These are phyloP conservation scores for Schizopygopsis pylzovi DNA, from an alignment of 2,797 vertebrate genomes.

Conservation along the genomic window DNA sequence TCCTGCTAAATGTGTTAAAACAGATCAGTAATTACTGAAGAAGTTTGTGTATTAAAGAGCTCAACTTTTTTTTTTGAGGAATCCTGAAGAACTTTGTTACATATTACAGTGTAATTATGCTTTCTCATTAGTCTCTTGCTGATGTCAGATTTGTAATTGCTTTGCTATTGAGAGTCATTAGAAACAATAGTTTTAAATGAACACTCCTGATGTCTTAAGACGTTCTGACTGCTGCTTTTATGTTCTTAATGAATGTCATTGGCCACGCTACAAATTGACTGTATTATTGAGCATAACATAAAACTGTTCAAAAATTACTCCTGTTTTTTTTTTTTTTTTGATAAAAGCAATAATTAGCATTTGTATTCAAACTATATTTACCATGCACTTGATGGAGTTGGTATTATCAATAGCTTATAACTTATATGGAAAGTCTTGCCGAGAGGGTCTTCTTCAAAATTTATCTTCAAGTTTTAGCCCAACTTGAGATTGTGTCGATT, in stretches of 20 bases:
- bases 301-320: not conserved
- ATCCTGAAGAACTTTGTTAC: conserved; percentile 70
- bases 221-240: not conserved
- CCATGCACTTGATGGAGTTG: not conserved
- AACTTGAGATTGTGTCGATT: not conserved
- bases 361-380: not conserved
- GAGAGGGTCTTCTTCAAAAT: not conserved
- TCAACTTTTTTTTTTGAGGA: conserved; percentile 65
- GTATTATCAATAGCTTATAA: not conserved
- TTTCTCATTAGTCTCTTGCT: conserved; percentile 70
- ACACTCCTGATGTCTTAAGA: conserved; percentile 38
- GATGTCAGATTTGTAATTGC: conserved; percentile 67
- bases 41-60: conserved; percentile 75
- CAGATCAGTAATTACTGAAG: conserved; percentile 72
- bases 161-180: conserved; percentile 69
- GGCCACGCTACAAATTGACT: conserved; percentile 14
- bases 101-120: conserved; percentile 70
- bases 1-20: conserved; percentile 75
- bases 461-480: not conserved
- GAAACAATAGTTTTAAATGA: conserved; percentile 61
- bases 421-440: not conserved
- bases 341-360: conserved; percentile 18
- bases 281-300: too few species aligned
- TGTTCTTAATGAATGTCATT: conserved; percentile 6
- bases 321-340: not conserved